A percentile compares a stretch with the other conserved stretches of the same genome.
phyloP scores from a whole-genome alignment of 2,797 vertebrate species.

The Betta splendens region DNA sequence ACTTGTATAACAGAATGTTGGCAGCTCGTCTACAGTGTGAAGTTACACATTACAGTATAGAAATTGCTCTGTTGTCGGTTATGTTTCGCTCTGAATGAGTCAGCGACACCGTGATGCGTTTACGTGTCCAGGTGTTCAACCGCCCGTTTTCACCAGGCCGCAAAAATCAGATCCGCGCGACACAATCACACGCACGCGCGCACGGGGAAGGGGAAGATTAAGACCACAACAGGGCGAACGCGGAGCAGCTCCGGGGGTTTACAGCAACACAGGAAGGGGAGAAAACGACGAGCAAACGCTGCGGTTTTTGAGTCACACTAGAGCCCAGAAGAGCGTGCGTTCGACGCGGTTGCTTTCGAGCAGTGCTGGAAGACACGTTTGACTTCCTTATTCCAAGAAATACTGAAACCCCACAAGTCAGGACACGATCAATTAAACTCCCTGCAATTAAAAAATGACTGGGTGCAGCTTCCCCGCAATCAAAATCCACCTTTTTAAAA shows the following conservation, averaged over 20 bases:
- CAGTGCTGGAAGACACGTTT: neutral
- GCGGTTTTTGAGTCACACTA: conserved; percentile 5
- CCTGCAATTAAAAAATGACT: neutral
- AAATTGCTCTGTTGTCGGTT: conserved; percentile 29
- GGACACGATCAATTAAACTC: conserved; percentile 8
- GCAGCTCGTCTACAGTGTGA: conserved; percentile 4
- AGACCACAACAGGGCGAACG: conserved; percentile 32
- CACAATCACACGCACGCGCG: too few relatives aligned
- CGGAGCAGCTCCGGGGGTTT: conserved; percentile 36
- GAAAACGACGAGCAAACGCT: conserved; percentile 26
- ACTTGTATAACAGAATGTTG: conserved; percentile 15
- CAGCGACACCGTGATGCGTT: conserved; percentile 21
- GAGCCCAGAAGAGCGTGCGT: conserved; percentile 5
- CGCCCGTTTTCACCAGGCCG: conserved; percentile 2
- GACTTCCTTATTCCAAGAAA: neutral
- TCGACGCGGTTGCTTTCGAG: neutral
- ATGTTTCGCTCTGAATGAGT: conserved; percentile 50
- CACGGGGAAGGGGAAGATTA: too few relatives aligned
- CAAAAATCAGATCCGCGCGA: too few relatives aligned
- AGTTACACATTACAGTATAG: neutral
- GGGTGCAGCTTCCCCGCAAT: neutral
- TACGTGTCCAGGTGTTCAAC: conserved; percentile 17
- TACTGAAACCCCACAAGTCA: neutral
- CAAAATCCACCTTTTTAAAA: neutral
- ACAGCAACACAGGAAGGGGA: conserved; percentile 32